Evolutionary conservation across 2,888 invertebrate species (phyloP).

Genomic region (Cataglyphis albicans): DNA sequence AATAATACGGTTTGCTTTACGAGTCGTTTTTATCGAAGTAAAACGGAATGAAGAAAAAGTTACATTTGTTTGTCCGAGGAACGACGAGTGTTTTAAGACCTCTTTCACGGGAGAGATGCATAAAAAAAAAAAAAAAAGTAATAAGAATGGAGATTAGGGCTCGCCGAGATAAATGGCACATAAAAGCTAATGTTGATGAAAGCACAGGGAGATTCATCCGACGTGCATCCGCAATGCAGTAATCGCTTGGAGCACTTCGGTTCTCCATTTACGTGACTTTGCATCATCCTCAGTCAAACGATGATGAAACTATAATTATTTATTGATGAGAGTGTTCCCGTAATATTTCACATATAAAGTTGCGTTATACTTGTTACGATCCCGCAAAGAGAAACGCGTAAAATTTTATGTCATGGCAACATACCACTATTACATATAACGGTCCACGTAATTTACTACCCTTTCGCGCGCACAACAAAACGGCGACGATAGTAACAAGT

Average conservation of each 20-base stretch:
- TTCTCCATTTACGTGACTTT: background rate
- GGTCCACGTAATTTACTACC: slow-evolving; percentile 38
- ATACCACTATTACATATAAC: slow-evolving; percentile 29
- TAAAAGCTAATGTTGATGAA: slow-evolving; percentile 46
- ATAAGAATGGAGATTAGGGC: slow-evolving; percentile 46
- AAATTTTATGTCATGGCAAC: slow-evolving; percentile 23
- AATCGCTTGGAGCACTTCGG: background rate
- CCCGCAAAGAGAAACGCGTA: slow-evolving; percentile 4
- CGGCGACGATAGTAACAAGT: slow-evolving; percentile 13
- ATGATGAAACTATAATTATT: slow-evolving; percentile 3
- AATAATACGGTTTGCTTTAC: slow-evolving; percentile 24
- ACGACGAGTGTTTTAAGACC: slow-evolving; percentile 37
- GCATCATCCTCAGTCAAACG: background rate
- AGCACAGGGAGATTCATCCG: background rate
- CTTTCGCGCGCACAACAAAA: slow-evolving; percentile 16
- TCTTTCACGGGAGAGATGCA: slow-evolving; percentile 13
- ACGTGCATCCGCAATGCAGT: slow-evolving; percentile 1
- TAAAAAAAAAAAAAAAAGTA: slow-evolving; percentile 26
- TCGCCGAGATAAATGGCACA: slow-evolving; percentile 18
- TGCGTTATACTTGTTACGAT: slow-evolving; percentile 9
- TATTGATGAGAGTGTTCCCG: background rate
- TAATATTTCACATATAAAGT: background rate
- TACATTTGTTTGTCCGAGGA: slow-evolving; percentile 27
- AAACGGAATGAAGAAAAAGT: background rate
- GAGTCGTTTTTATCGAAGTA: slow-evolving; percentile 27